phyloP scores from a whole-genome alignment of 2,797 vertebrate species.

The Luscinia luscinia region DNA sequence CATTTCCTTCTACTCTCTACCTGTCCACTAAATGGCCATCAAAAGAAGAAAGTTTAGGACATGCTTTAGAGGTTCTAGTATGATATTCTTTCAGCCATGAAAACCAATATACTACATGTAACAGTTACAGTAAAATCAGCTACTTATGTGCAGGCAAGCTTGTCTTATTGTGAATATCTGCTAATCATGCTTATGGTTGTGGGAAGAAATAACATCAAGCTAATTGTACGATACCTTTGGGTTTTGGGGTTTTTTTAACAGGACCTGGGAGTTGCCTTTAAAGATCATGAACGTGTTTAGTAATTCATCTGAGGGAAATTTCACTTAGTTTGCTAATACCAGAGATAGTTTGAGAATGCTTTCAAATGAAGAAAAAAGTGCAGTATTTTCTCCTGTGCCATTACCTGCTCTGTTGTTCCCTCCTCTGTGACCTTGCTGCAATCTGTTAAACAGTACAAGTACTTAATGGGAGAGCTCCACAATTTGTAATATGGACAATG shows the following conservation, averaged over 20 bases:
- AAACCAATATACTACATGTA: neutral
- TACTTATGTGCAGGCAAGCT: neutral
- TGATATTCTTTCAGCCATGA: neutral
- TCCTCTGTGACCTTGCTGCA: constrained; percentile 65
- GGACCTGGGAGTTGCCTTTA: neutral
- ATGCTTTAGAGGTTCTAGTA: neutral
- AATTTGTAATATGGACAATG: constrained; percentile 64
- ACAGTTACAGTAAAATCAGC: neutral
- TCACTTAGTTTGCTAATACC: constrained; percentile 53
- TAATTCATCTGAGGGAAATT: constrained; percentile 12
- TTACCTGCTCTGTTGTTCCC: constrained; percentile 62
- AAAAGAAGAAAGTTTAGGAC: neutral
- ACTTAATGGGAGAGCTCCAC: constrained; percentile 5
- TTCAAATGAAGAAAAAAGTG: constrained; percentile 46
- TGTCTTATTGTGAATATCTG: neutral
- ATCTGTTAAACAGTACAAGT: constrained; percentile 43
- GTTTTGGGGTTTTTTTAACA: neutral
- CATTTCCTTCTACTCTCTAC: neutral
- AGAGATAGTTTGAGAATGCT: constrained; percentile 32
- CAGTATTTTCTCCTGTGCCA: constrained; percentile 65
- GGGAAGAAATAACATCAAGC: neutral
- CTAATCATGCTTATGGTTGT: neutral
- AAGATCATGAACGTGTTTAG: constrained; percentile 51
- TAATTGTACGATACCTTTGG: neutral
- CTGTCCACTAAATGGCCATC: neutral